phyloP scores from a whole-genome alignment of 2,113 vertebrate species.

The Bettongia penicillata region DNA sequence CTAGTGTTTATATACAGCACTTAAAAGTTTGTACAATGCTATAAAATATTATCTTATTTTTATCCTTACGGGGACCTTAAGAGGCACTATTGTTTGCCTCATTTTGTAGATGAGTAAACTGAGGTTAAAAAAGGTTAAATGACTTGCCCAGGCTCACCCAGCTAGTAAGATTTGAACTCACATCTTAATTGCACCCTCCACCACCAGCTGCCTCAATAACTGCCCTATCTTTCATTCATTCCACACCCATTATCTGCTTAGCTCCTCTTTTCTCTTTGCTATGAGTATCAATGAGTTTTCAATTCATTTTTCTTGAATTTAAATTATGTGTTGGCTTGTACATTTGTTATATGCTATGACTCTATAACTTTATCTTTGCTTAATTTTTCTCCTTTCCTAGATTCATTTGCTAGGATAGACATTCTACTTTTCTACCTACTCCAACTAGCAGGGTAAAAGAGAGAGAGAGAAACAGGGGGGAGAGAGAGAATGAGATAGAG shows the following conservation, averaged over 20 bases:
- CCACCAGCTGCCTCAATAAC: background rate
- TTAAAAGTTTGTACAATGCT: too few species aligned
- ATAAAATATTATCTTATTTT: background rate
- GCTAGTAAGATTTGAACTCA: background rate
- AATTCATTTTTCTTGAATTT: background rate
- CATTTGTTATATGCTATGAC: background rate
- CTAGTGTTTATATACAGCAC: background rate
- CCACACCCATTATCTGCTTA: background rate
- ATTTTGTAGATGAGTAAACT: background rate
- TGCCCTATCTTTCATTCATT: background rate
- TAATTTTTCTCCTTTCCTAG: background rate
- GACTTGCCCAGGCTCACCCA: background rate
- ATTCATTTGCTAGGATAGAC: background rate
- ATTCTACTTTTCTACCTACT: background rate
- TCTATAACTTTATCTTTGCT: background rate
- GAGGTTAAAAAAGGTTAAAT: background rate
- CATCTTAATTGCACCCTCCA: background rate
- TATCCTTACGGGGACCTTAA: background rate
- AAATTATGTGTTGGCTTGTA: background rate
- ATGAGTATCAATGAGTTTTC: background rate
- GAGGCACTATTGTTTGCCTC: background rate
- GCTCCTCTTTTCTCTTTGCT: background rate
- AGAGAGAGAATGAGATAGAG: background rate
- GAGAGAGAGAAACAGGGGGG: background rate
- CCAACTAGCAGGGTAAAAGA: background rate